Evolutionary conservation across 2,888 invertebrate genomes (phyloP).

Genomic region (Rhagonycha fulva): DNA sequence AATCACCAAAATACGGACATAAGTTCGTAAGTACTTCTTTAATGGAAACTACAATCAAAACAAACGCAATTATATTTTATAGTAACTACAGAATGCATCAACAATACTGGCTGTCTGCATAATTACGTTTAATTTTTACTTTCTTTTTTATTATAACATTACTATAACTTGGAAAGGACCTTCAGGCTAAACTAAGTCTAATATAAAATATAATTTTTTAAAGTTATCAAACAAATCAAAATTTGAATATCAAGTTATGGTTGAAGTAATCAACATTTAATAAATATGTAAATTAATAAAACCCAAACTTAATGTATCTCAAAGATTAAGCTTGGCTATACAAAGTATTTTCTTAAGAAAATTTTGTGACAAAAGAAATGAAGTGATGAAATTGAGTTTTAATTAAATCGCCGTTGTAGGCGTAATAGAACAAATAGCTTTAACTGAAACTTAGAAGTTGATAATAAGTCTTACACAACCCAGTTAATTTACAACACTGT

Average conservation of each 20-base stretch:
- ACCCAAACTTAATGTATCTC: not conserved
- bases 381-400: not conserved
- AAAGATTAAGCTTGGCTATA: not conserved
- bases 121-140: not conserved
- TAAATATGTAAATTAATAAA: not conserved
- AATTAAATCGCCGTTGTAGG: not conserved
- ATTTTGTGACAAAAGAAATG: not conserved
- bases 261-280: not conserved
- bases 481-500: slow-evolving; percentile 14
- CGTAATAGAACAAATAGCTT: slow-evolving; percentile 11
- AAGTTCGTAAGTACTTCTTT: not conserved
- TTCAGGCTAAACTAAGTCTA: not conserved
- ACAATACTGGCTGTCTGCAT: not conserved
- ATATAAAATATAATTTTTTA: not conserved
- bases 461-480: slow-evolving; percentile 7
- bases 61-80: not conserved
- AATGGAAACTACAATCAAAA: not conserved
- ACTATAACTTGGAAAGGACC: not conserved
- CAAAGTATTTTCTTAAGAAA: not conserved
- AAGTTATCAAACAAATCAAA: not conserved
- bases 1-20: not conserved
- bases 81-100: not conserved
- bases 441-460: slow-evolving; percentile 7
- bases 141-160: not conserved
- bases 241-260: not conserved